Percentiles rank a stretch among this genome's conserved stretches.
phyloP scores from a whole-genome alignment of 2,113 vertebrate species.

The Lampris incognitus region DNA sequence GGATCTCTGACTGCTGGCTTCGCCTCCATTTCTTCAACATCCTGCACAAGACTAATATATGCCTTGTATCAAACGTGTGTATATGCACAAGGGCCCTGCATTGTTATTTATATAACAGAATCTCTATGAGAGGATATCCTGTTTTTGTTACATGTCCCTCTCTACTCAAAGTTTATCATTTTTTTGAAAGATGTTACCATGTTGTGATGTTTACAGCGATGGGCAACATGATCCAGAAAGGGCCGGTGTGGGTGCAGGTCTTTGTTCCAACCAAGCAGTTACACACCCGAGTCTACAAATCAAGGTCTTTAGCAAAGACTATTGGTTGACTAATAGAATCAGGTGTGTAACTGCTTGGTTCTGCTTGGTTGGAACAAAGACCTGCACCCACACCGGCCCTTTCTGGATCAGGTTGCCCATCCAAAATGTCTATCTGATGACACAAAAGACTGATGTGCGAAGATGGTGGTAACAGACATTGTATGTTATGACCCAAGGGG shows the following conservation, averaged over 20 bases:
- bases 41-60: constrained; percentile 13
- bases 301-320: too few relatives aligned
- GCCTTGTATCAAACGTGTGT: too few relatives aligned
- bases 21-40: constrained; percentile 22
- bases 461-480: neutral
- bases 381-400: neutral
- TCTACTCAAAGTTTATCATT: neutral
- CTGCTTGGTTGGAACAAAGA: too few relatives aligned
- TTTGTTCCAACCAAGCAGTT: too few relatives aligned
- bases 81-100: too few relatives aligned
- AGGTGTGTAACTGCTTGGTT: too few relatives aligned
- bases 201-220: neutral
- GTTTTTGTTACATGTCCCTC: neutral
- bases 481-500: neutral
- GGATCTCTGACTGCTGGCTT: constrained; percentile 11
- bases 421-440: neutral
- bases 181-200: neutral
- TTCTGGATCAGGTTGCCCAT: neutral
- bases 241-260: too few relatives aligned
- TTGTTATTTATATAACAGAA: too few relatives aligned
- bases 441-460: neutral
- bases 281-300: too few relatives aligned
- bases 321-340: too few relatives aligned
- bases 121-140: neutral
- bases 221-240: too few relatives aligned